Percentiles rank a stretch among this genome's conserved stretches.
phyloP scores from a whole-genome alignment of 92 coral and sea anemone genomes.

The Zoanthus solanderi region DNA sequence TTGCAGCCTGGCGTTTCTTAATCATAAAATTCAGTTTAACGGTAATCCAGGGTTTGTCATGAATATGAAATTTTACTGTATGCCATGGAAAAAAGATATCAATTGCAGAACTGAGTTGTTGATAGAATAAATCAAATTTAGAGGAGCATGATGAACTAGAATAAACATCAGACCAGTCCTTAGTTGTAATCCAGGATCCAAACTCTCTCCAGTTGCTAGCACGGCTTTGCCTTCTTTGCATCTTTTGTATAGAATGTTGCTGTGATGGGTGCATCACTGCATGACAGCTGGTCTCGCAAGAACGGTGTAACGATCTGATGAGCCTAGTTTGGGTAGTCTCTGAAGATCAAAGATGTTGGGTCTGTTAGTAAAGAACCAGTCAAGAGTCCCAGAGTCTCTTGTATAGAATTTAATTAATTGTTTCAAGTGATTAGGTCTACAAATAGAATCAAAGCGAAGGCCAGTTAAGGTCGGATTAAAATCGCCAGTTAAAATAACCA shows the following conservation, averaged over 20 bases:
- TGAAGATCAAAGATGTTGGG: slow-evolving; percentile 6
- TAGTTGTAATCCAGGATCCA: slow-evolving; percentile 36
- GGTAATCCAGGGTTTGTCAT: slow-evolving; percentile 58
- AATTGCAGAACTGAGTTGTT: slow-evolving; percentile 52
- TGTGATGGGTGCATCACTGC: slow-evolving; percentile 57
- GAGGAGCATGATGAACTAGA: slow-evolving; percentile 23
- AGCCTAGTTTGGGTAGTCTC: slow-evolving; percentile 56
- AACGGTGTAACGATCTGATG: slow-evolving; percentile 55
- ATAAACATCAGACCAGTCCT: slow-evolving; percentile 17
- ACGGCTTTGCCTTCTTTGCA: slow-evolving; percentile 47
- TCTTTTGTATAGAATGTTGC: slow-evolving; percentile 46
- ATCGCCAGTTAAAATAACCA: slow-evolving; percentile 9
- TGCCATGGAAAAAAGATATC: slow-evolving; percentile 56
- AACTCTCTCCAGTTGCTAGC: slow-evolving; percentile 62
- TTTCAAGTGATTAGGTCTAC: slow-evolving; percentile 36
- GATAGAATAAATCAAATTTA: slow-evolving; percentile 48
- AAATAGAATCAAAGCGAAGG: slow-evolving; percentile 25
- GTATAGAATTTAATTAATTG: slow-evolving; percentile 45
- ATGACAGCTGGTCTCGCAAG: slow-evolving; percentile 42
- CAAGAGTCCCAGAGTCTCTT: slow-evolving; percentile 48
- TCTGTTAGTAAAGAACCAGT: slow-evolving; percentile 43
- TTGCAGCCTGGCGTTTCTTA: slow-evolving; percentile 48
- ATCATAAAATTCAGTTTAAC: slow-evolving; percentile 50
- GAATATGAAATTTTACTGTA: slow-evolving; percentile 44
- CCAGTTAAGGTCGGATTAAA: slow-evolving; percentile 42